Conservation (phyloP, 2,888 invertebrate genomes). For the Fragum fragum region DNA sequence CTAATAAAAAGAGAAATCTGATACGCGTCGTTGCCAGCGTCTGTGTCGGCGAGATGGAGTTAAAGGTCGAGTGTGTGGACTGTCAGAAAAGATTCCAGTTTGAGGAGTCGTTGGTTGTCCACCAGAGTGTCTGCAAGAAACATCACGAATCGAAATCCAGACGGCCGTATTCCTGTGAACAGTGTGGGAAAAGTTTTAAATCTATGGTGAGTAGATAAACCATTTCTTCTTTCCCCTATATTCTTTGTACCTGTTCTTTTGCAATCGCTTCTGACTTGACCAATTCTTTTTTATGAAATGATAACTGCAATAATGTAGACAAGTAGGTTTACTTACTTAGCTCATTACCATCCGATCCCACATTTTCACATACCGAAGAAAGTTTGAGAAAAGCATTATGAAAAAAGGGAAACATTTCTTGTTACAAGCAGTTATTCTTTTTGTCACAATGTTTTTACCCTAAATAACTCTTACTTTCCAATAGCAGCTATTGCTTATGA, state of each 20-base stretch:
- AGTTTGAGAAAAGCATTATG: no score
- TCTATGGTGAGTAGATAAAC: conserved; percentile 42
- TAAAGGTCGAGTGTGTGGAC: conserved; percentile 4
- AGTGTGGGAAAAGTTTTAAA: conserved; percentile 45
- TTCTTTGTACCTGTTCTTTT: neutral
- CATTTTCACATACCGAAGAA: no score
- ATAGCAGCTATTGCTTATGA: no score
- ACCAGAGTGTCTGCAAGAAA: conserved; percentile 9
- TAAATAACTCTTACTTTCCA: no score
- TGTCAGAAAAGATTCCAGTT: conserved; percentile 16
- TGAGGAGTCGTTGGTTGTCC: conserved; percentile 21
- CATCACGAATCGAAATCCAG: conserved; percentile 7
- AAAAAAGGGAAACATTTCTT: no score
- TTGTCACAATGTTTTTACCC: no score
- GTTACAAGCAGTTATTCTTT: no score
- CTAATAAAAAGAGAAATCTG: neutral
- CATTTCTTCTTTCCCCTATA: neutral
- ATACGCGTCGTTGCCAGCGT: neutral
- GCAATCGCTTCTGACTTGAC: no score
- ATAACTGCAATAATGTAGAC: no score
- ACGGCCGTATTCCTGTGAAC: conserved; percentile 37
- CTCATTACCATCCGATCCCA: no score
- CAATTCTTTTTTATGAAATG: no score
- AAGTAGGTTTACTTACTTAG: no score
- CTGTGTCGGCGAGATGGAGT: neutral